Base-by-base conservation (phyloP, 1,140 invertebrate species). In the Drosophila arawakana region DNA sequence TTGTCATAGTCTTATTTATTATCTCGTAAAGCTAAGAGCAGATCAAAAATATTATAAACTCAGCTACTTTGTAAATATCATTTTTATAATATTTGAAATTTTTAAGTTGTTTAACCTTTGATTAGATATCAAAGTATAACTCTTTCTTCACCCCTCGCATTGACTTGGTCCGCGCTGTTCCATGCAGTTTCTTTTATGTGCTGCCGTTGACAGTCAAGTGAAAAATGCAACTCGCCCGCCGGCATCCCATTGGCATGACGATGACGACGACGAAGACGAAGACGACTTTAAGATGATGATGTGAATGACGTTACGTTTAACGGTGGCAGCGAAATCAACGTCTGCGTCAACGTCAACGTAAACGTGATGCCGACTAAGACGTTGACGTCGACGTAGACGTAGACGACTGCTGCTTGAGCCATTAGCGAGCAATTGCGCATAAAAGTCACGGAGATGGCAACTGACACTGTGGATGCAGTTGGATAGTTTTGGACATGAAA, bases 341-440 rank as follows among this genome's bases (percentile, higher is more conserved):
- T 37, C 46, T 10, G 18, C 41, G 39, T n/a, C 57, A 13, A 47
- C 47, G 47, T 30, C 61, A 54, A 35, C 44, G 43, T 47, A 30
- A 30, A 30, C 25, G 25, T 30, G 25, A 30, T 50, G 47, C 39
- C 21, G 6, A 50, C 49, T 1, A 21, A 21, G 44, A 47, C 7
- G 44, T 18, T 3, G 15, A 47, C 43, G 47, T 35, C 49, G 25
- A 34, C 49, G 25, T 30, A n/a, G n/a, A 47, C 30, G 25, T 18
- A 30, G 35, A 34, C 39, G 54, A 18, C 35, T 55, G 54, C 50
- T 72, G 68, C 25, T 59, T 55, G 72, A 69, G 77, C 83, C 83
- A 86, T 86, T 86, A 86, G 83, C 80, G 62, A 73, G 83, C 80
- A 88, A 86, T 86, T 83, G 83, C 83, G 83, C 80, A 86, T 86